Conservation (phyloP, 2,888 invertebrate species). For the Alloscopus bannaensis region DNA sequence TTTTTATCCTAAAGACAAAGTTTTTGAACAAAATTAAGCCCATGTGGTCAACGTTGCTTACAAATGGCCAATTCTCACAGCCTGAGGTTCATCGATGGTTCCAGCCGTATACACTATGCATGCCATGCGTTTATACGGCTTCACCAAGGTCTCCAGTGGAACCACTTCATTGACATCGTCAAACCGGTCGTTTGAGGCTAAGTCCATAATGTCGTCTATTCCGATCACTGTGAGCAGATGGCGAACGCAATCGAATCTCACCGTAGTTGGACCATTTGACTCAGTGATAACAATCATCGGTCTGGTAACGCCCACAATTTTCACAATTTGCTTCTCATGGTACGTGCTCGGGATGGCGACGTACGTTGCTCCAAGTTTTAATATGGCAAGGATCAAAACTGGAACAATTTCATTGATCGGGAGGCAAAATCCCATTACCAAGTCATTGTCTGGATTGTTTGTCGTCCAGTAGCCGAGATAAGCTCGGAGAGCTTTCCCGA, state of each 20-base stretch:
- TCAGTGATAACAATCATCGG: slow-evolving; percentile 82
- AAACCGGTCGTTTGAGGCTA: slow-evolving; percentile 18
- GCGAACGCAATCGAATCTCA: slow-evolving; percentile 45
- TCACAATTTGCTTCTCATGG: slow-evolving; percentile 84
- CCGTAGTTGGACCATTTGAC: slow-evolving; percentile 11
- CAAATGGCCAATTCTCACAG: slow-evolving; percentile 81
- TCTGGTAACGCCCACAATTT: slow-evolving; percentile 85
- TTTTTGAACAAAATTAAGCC: not conserved
- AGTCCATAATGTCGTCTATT: slow-evolving; percentile 21
- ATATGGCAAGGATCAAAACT: slow-evolving; percentile 82
- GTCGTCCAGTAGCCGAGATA: slow-evolving; percentile 54
- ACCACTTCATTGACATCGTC: slow-evolving; percentile 57
- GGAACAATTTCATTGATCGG: slow-evolving; percentile 84
- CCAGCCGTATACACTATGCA: slow-evolving; percentile 89
- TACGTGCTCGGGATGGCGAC: slow-evolving; percentile 86
- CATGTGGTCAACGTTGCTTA: too few species aligned
- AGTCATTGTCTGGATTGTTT: slow-evolving; percentile 83
- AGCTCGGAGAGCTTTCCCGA: slow-evolving; percentile 60
- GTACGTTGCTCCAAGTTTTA: slow-evolving; percentile 89
- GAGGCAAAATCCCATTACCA: slow-evolving; percentile 87
- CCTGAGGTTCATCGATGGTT: slow-evolving; percentile 63
- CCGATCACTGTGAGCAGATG: slow-evolving; percentile 26
- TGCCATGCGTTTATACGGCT: slow-evolving; percentile 77
- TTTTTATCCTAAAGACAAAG: not conserved
- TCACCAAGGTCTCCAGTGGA: slow-evolving; percentile 50